A percentile compares a stretch with the other conserved stretches of the same genome.
These are phyloP conservation scores for Zaprionus vittiger DNA, from an alignment of 1,140 invertebrate genomes.

Conservation along the genomic window DNA sequence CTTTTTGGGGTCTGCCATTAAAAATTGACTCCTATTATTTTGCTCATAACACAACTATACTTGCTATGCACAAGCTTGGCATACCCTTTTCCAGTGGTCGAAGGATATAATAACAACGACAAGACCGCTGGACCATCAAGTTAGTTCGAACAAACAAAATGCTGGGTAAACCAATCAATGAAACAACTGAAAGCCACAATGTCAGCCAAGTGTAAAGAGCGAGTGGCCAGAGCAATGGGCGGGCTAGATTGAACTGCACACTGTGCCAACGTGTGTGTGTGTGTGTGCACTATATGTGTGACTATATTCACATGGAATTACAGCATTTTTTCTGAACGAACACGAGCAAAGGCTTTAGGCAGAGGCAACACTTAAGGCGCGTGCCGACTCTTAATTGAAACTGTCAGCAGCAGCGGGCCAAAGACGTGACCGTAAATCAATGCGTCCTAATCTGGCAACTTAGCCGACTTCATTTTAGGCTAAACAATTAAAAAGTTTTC, in stretches of 20 bases:
- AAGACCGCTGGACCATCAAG: slow-evolving; percentile 6
- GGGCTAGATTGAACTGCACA: slow-evolving; percentile 45
- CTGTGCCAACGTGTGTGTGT: slow-evolving; percentile 27
- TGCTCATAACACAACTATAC: too few relatives aligned
- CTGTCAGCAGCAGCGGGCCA: slow-evolving; percentile 67
- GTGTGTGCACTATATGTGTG: slow-evolving; percentile 5
- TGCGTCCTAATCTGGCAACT: slow-evolving; percentile 44
- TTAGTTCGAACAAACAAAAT: slow-evolving; percentile 64
- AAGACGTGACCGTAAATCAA: slow-evolving; percentile 66
- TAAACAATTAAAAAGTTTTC: slow-evolving; percentile 80
- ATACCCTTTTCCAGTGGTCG: too few relatives aligned
- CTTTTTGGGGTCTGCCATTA: too few relatives aligned
- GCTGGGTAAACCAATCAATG: slow-evolving; percentile 79
- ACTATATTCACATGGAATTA: slow-evolving; percentile 54
- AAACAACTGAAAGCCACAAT: slow-evolving; percentile 76
- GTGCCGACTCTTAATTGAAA: slow-evolving; percentile 67
- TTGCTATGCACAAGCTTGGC: too few relatives aligned
- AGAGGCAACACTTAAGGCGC: slow-evolving; percentile 10
- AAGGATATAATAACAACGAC: slow-evolving; percentile 9
- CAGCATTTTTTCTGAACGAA: slow-evolving; percentile 39
- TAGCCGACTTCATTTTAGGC: slow-evolving; percentile 60
- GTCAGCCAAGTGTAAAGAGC: slow-evolving; percentile 68
- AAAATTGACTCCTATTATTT: too few relatives aligned
- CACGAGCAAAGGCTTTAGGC: neutral
- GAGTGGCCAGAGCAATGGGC: neutral